A percentile compares a stretch with the other conserved stretches of the same genome.
phyloP scores from a whole-genome alignment of 2,888 invertebrate species.

The Chymomyza procnemis region DNA sequence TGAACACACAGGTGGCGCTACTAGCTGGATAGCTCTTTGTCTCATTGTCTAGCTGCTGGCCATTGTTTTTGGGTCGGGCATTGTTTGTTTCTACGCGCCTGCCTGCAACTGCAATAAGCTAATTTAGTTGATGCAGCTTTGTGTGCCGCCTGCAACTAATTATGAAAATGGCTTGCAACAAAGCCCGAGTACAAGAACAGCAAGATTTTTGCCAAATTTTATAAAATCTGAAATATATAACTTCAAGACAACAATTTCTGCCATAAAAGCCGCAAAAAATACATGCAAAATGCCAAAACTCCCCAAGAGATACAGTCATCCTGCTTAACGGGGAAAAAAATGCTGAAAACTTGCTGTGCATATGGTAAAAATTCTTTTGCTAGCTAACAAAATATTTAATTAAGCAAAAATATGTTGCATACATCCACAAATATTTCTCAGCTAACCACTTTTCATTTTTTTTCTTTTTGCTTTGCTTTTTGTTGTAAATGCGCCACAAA shows the following conservation, averaged over 20 bases:
- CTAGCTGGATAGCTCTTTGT: background rate
- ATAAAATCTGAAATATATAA: background rate
- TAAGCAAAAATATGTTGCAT: conserved; percentile 61
- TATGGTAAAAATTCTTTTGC: conserved; percentile 32
- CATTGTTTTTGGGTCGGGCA: conserved; percentile 18
- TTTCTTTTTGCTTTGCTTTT: too few species aligned
- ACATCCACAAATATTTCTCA: conserved; percentile 25
- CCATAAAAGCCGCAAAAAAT: background rate
- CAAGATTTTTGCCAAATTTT: background rate
- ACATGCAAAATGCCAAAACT: too few species aligned
- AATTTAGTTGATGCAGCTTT: conserved; percentile 59
- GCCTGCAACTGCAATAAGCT: conserved; percentile 46
- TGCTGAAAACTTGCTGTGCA: background rate
- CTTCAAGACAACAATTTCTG: background rate
- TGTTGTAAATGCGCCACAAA: background rate
- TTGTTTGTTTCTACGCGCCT: conserved; percentile 49
- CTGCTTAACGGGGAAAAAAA: background rate
- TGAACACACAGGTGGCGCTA: conserved; percentile 15
- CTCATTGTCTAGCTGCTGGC: conserved; percentile 23
- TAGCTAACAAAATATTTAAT: conserved; percentile 61
- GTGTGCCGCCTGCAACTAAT: conserved; percentile 23
- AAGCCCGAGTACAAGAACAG: conserved; percentile 5
- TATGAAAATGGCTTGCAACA: conserved; percentile 38
- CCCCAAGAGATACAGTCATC: too few species aligned
- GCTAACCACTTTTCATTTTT: too few species aligned